phyloP scores from a whole-genome alignment of 2,888 invertebrate genomes.

The Scaptomyza caliginosa region DNA sequence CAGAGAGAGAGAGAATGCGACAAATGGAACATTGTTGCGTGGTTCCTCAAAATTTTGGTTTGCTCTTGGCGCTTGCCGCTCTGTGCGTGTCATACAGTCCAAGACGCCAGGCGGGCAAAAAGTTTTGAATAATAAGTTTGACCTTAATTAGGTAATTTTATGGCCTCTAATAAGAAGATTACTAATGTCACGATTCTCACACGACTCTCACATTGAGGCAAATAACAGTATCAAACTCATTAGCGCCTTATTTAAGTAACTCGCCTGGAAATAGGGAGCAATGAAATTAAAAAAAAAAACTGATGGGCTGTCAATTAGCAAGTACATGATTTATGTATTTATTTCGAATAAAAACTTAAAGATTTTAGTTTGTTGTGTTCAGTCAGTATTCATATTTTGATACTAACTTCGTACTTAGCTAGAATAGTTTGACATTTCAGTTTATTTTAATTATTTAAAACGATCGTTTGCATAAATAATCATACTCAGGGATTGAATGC shows the following conservation, averaged over 20 bases:
- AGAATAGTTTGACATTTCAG: constrained; percentile 5
- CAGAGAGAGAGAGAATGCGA: not conserved
- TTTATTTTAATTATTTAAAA: constrained; percentile 41
- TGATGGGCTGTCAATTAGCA: constrained; percentile 5
- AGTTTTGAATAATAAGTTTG: constrained; percentile 68
- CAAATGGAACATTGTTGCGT: constrained; percentile 26
- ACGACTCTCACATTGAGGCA: constrained; percentile 24
- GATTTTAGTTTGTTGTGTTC: no score
- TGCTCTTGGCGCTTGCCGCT: not conserved
- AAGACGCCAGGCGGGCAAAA: constrained; percentile 26
- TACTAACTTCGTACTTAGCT: not conserved
- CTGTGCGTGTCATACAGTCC: constrained; percentile 39
- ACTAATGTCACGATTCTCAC: constrained; percentile 61
- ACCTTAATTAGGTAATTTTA: constrained; percentile 76
- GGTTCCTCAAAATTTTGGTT: constrained; percentile 12
- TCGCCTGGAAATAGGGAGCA: constrained; percentile 7
- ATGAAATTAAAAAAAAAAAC: not conserved
- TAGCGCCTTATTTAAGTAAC: constrained; percentile 44
- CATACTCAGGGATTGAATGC: constrained; percentile 3
- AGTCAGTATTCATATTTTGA: not conserved
- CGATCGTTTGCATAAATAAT: constrained; percentile 49
- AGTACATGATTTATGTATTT: not conserved
- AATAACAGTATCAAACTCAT: constrained; percentile 31
- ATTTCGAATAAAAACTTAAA: not conserved
- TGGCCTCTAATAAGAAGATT: constrained; percentile 73